Evolutionary conservation across 2,797 vertebrate genomes (phyloP).

Genomic region (Sebastes aleutianus): DNA sequence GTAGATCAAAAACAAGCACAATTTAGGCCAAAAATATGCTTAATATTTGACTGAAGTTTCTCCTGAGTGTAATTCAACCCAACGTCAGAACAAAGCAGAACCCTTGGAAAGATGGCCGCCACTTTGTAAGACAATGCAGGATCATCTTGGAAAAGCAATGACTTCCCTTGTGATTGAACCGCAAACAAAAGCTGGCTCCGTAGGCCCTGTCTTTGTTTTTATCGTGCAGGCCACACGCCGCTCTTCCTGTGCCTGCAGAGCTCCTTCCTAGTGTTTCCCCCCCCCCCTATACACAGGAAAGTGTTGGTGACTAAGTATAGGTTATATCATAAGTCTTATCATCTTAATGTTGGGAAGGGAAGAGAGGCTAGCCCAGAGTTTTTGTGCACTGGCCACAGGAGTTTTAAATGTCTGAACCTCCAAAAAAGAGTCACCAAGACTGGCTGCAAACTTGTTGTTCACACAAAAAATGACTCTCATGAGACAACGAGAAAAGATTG

Average conservation of each 20-base stretch:
- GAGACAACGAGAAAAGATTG: background rate
- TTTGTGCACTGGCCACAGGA: background rate
- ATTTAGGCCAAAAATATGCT: background rate
- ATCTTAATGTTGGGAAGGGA: background rate
- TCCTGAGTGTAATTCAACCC: slow-evolving; percentile 26
- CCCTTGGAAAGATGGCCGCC: slow-evolving; percentile 50
- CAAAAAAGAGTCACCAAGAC: background rate
- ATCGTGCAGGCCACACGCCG: slow-evolving; percentile 52
- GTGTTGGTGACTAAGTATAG: slow-evolving; percentile 26
- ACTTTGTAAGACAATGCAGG: slow-evolving; percentile 71
- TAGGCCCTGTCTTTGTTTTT: slow-evolving; percentile 72
- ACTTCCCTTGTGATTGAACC: slow-evolving; percentile 66
- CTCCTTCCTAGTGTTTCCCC: slow-evolving; percentile 20
- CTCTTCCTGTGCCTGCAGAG: slow-evolving; percentile 48
- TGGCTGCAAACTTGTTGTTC: background rate
- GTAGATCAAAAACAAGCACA: background rate
- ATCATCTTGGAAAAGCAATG: slow-evolving; percentile 65
- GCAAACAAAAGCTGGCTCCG: slow-evolving; percentile 62
- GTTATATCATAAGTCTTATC: background rate
- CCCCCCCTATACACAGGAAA: slow-evolving; percentile 7
- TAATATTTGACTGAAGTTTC: slow-evolving; percentile 13
- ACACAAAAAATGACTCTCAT: background rate
- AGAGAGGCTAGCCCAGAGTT: background rate
- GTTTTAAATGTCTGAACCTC: slow-evolving; percentile 2
- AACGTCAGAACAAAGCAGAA: slow-evolving; percentile 47